Percentiles rank a stretch among this genome's conserved stretches.
These are phyloP conservation scores for Calephelis perditalis DNA, from an alignment of 2,888 invertebrate species.

Conservation along the genomic window DNA sequence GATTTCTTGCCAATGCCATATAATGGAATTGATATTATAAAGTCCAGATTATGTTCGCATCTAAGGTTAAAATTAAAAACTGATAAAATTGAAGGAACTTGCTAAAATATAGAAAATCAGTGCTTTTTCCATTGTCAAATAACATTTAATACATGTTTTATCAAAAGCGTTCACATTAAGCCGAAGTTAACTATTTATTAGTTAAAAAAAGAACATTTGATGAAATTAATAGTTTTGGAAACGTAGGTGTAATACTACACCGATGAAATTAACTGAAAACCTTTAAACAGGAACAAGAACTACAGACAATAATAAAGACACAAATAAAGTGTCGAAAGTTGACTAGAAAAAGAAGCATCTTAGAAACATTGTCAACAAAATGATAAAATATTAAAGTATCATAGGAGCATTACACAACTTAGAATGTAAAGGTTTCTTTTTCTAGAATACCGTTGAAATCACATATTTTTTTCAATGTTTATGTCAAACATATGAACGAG, in stretches of 20 bases:
- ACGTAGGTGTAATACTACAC: background rate
- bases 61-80: no score
- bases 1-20: no score
- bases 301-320: constrained; percentile 32
- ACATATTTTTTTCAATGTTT: constrained; percentile 4
- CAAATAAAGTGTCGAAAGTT: constrained; percentile 41
- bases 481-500: constrained; percentile 23
- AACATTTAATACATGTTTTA: no score
- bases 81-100: no score
- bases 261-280: background rate
- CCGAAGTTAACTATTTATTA: no score
- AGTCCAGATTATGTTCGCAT: no score
- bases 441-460: constrained; percentile 4
- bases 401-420: constrained; percentile 40
- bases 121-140: no score
- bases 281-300: constrained; percentile 9
- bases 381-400: constrained; percentile 43
- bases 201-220: no score
- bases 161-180: no score
- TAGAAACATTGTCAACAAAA: constrained; percentile 42
- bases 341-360: constrained; percentile 60
- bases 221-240: no score
- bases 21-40: no score
- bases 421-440: constrained; percentile 23
- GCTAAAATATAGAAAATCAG: no score